Base-by-base conservation (phyloP, 2,113 vertebrate species). In the Kryptolebias marmoratus region DNA sequence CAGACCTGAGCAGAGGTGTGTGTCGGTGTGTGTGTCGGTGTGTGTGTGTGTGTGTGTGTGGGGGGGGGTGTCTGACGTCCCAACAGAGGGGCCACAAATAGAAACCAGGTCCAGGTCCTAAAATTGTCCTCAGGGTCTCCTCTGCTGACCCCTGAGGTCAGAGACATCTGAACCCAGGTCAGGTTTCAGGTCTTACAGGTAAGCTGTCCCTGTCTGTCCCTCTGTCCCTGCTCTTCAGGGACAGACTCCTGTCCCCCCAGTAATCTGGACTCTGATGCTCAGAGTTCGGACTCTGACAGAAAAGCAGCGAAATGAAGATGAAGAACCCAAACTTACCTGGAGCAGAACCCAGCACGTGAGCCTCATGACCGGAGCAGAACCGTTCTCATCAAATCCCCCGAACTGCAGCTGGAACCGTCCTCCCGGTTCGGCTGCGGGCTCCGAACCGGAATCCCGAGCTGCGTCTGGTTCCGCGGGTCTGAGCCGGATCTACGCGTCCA, bases 321-420 rank as follows among this genome's bases (percentile, higher is more conserved):
- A 60, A 18, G 70, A 31, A 32, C 39, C 58, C 42, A 11, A 70
- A 88, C 90, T 91, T 48, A 91, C 90, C 90, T 84, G 64, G 0
- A 91, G 80, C 73, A 91, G 65, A 63, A 22, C 64, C 54, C 83
- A 72, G 81, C 77, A 68, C 53, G 58, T 62, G 75, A 74, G 86
- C 74, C 73, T 84, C 90, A 91, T 91, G 81, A 84, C 85, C 72
- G 39, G 39, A 42, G 9, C 39, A 42, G 39, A 42, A 42, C 39
- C 39, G 22, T 22, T 22, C 22, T 22, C 22, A 22, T 22, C 48
- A 30, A 48, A 42, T 36, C 28, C 18, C 27, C 11, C 42, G 54
- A 63, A 42, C 39, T 36, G 22, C 7, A 75, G 54, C 56, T 57
- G 39, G n/a, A 15, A 22, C 42, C 50, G 66, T 54, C 8, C 50